Evolutionary conservation across 2,113 vertebrate species (phyloP), one percentile per base, ranked within the genome.

Genomic region (Saguinus imperator): DNA sequence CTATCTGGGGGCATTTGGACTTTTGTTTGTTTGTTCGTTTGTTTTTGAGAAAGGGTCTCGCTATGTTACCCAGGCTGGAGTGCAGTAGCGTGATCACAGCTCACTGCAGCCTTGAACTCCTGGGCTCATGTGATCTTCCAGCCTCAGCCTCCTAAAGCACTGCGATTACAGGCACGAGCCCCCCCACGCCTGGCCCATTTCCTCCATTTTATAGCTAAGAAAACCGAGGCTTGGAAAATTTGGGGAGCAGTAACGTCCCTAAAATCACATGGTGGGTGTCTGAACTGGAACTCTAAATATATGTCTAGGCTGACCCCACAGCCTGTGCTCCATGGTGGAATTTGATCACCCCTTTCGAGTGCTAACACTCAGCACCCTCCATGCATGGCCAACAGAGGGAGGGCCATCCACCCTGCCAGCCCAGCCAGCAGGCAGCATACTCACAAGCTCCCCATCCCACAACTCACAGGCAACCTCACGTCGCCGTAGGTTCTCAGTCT

Each of bases 401-500:
- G 3, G 20, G 50, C 18, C 3, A n/a, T 32, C 70, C 0, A 16
- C 9, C 20, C 29, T 6, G 8, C 3, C 32, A 6, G 0, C 80
- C 21, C 3, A 2, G 8, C 9, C 37, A 55, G 48, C 64, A 5
- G 23, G 45, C 27, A 29, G n/a, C 12, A 18, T 12, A 13, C 70
- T 57, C 76, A 16, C 3, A 64, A 2, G 2, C 13, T 68, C 11
- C 64, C 73, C 2, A 2, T 13, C 20, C 50, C 5, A 1, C n/a
- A 68, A 98, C 99, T 98, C 88, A 99, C 99, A 98, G 80, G 99
- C 99, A 61, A 99, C 99, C 13, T 99, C 99, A n/a, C 97, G 99
- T 85, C 98, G 99, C 91, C 99, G 99, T 35, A 99, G 98, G 55
- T 99, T 99, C 94, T 98, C 99, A 0, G 99, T 98, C 97, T 99